phyloP scores from a whole-genome alignment of 2,797 vertebrate species.

The Sciurus vulgaris region DNA sequence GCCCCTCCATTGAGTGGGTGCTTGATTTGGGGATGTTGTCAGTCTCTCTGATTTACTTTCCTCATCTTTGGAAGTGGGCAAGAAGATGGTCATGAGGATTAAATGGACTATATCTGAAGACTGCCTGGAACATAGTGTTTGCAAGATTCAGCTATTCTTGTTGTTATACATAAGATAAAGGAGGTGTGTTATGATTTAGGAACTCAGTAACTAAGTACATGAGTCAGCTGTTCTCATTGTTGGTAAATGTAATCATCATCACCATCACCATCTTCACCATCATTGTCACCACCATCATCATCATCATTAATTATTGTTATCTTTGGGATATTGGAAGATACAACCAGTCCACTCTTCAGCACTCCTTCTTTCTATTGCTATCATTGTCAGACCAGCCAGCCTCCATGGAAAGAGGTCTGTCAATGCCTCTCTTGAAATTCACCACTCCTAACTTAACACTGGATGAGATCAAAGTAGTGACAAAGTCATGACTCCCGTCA shows the following conservation, averaged over 20 bases:
- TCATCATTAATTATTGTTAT: not conserved
- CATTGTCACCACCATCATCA: not conserved
- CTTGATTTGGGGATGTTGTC: not conserved
- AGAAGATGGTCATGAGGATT: not conserved
- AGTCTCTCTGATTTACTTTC: not conserved
- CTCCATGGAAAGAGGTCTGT: not conserved
- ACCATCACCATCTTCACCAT: not conserved
- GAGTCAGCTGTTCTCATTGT: slow-evolving; percentile 11
- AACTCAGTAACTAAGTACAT: not conserved
- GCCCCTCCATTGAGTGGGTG: not conserved
- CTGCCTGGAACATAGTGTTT: not conserved
- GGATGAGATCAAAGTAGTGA: not conserved
- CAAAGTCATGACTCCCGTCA: not conserved
- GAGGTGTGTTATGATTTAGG: not conserved
- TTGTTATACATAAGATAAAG: not conserved
- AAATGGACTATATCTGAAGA: not conserved
- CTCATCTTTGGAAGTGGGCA: not conserved
- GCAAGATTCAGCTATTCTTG: not conserved
- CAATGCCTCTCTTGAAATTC: not conserved
- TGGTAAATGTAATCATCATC: not conserved
- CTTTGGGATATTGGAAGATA: slow-evolving; percentile 26
- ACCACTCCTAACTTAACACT: not conserved
- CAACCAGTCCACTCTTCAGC: not conserved
- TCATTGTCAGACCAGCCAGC: not conserved
- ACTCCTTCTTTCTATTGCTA: not conserved